Evolutionary conservation across 2,113 vertebrate species (phyloP).

Genomic region (Condylura cristata): DNA sequence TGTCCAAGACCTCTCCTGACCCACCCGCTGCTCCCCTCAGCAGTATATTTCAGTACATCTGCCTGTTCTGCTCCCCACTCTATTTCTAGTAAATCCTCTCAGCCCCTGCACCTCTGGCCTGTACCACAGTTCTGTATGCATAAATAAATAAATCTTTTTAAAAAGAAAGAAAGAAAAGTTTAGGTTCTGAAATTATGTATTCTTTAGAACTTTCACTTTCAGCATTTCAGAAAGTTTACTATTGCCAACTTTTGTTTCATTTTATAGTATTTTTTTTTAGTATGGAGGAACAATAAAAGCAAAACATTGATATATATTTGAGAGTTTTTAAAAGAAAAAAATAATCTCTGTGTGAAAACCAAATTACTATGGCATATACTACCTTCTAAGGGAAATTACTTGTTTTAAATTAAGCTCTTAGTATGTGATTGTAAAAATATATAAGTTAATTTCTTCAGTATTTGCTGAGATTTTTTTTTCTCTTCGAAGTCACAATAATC

Average conservation of each 20-base stretch:
- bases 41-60: too few species aligned
- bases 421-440: background rate
- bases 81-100: too few species aligned
- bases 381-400: background rate
- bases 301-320: slow-evolving; percentile 2
- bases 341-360: background rate
- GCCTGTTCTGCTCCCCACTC: too few species aligned
- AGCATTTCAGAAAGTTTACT: slow-evolving; percentile 7
- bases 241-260: background rate
- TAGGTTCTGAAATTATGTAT: background rate
- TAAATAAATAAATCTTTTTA: too few species aligned
- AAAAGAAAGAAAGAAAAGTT: too few species aligned
- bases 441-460: slow-evolving; percentile 6
- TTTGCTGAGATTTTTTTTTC: background rate
- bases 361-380: background rate
- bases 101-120: too few species aligned
- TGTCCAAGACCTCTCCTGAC: too few species aligned
- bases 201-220: slow-evolving; percentile 10
- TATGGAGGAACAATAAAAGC: background rate
- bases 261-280: slow-evolving; percentile 30
- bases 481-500: background rate
- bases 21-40: too few species aligned
- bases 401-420: slow-evolving; percentile 42
- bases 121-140: too few species aligned
- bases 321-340: slow-evolving; percentile 27